Base-by-base conservation (phyloP, 2,113 vertebrate species). In the Oceanodroma tethys region DNA sequence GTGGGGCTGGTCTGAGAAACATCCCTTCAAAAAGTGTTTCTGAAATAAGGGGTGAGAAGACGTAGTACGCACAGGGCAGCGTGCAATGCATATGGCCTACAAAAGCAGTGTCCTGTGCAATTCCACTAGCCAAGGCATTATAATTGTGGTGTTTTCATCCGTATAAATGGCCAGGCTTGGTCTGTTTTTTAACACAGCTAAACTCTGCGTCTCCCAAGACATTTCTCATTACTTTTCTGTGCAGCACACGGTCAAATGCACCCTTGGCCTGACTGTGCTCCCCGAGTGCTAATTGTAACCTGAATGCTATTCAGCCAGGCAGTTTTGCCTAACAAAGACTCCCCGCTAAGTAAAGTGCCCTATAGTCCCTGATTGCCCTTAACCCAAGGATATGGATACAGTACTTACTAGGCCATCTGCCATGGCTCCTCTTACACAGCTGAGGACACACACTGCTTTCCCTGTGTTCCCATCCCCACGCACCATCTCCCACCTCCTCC, bases 51-150 rank as follows among this genome's bases (percentile, higher is more conserved):
- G 40, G 20, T 0, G 10, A 66, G 63, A 36, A 76, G n/a, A 14
- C 0, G 1, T 10, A 8, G 38, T 7, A 13, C 0, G 1, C 20
- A 4, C 26, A 16, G 30, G 21, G 56, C 62, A n/a, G 65, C 0
- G 1, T 47, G 50, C 34, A 8, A 1, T 13, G 26, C 50, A 2
- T 6, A 17, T 3, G 27, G 42, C 36, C 72, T 62, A 10, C 7
- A 15, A 40, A 40, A 36, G 16, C 84, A 36, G 14, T 4, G 11
- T 16, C 2, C 2, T 9, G 17, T 50, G 60, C 27, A 6, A 15
- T 59, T 36, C 23, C 16, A 4, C 20, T 7, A 19, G 29, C 34
- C 11, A 10, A 29, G 58, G 16, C 40, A 1, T 8, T 48, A 1
- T 10, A 68, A 32, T 6, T 70, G 29, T 12, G 23, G 7, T 66